Evolutionary conservation across 2,888 invertebrate genomes (phyloP).

Genomic region (Pristionchus japonicus): DNA sequence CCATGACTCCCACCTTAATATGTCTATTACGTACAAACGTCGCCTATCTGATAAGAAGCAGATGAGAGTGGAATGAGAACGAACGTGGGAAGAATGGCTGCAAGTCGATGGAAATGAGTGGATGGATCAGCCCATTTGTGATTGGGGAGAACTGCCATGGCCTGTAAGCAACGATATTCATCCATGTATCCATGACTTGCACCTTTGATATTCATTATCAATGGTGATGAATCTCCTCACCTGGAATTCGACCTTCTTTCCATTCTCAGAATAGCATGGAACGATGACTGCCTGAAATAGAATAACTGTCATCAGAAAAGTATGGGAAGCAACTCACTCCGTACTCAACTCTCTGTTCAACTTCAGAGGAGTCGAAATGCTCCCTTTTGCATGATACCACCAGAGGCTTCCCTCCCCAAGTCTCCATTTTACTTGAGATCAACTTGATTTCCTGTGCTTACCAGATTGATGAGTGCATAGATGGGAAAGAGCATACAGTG

Average conservation of each 20-base stretch:
- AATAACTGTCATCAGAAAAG: background rate
- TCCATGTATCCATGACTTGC: background rate
- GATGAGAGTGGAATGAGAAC: no score
- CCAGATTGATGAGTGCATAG: no score
- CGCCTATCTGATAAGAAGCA: no score
- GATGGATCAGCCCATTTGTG: background rate
- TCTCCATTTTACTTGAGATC: background rate
- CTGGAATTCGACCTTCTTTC: background rate
- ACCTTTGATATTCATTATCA: background rate
- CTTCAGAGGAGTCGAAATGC: background rate
- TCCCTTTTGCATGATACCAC: background rate
- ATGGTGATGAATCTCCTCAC: background rate
- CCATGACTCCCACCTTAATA: constrained; percentile 2
- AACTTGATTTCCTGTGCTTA: background rate
- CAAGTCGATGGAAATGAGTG: background rate
- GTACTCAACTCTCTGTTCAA: background rate
- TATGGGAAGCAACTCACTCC: constrained; percentile 15
- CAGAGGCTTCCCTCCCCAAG: background rate
- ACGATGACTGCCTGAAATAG: background rate
- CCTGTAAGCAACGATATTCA: background rate
- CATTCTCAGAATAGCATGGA: background rate
- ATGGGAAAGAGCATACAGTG: background rate
- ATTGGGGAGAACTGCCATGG: background rate
- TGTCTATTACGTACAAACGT: background rate
- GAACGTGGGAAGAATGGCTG: background rate